Evolutionary conservation across 2,113 vertebrate genomes (phyloP).

Genomic region (Willisornis vidua): DNA sequence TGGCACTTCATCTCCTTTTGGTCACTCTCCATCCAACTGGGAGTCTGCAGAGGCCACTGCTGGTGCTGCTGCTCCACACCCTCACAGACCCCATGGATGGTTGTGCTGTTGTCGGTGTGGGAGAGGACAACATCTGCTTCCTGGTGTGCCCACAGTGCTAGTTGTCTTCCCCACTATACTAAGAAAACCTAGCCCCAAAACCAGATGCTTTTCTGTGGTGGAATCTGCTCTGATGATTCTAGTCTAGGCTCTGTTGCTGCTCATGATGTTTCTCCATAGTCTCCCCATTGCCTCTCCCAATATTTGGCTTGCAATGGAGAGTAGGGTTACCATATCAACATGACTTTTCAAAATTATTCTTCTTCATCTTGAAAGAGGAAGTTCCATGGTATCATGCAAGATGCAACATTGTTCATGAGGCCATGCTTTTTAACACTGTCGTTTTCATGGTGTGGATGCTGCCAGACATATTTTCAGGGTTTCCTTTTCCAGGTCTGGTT

Average conservation of each 20-base stretch:
- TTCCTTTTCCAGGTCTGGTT: background rate
- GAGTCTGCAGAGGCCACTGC: rapidly evolving
- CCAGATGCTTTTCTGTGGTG: background rate
- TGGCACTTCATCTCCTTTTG: background rate
- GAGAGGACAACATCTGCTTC: rapidly evolving
- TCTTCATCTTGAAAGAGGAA: background rate
- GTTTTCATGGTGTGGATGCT: background rate
- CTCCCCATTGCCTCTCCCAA: background rate
- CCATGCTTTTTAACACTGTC: background rate
- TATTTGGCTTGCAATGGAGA: rapidly evolving
- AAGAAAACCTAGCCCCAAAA: background rate
- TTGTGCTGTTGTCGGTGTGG: rapidly evolving
- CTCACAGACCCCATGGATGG: rapidly evolving
- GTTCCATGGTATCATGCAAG: background rate
- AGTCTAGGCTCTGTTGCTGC: background rate
- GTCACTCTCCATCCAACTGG: rapidly evolving
- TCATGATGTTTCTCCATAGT: rapidly evolving
- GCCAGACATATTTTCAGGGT: background rate
- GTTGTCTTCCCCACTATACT: background rate
- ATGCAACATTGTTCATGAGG: background rate
- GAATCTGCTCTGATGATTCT: background rate
- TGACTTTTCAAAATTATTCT: background rate
- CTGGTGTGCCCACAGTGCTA: rapidly evolving
- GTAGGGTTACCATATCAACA: background rate
- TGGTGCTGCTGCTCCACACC: background rate